Evolutionary conservation across 2,113 vertebrate genomes (phyloP), one percentile per base, ranked within the genome.

Genomic region (Mastomys coucha): DNA sequence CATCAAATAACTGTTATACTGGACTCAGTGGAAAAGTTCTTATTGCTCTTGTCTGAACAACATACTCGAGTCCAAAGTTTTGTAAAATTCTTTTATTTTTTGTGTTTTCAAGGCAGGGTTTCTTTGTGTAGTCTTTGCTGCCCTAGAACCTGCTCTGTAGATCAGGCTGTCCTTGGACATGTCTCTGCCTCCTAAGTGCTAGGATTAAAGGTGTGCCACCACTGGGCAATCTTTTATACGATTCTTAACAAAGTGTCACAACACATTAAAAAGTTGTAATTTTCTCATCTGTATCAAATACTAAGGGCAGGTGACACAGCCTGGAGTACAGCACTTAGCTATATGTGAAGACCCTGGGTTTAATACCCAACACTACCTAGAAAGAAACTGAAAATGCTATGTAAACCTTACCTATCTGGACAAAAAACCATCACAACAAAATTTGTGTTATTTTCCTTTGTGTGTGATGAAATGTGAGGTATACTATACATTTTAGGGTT

Each of bases 201-300:
- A 9, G 5, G 51, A 56, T 80, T 36, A 80, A 80, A 80, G 20
- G 51, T 4, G 53, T 20, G 36, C 31, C 49, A 56, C 31, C 17
- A 80, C 51, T 31, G 16, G 17, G 51, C 17, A 42, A 86, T 45
- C 8, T 69, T 89, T 86, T 88, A 0, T 78, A 94, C 67, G 42
- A 93, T 76, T 96, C 31, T 89, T 96, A 69, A 91, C 20, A 67
- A 89, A 92, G 16, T 56, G 93, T 0, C 6, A 5, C 65, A 88
- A 89, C 28, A 91, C n/a, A 84, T 82, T 70, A 91, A 86, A 22
- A 73, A 89, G 42, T 17, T 85, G 1, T 84, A 89, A n/a, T 85
- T 90, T 96, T 96, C 45, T 86, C 45, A 89, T 88, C 69, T 76
- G 63, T 3, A 96, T 96, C 24, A 97, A 94, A 89, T 80, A 42